Evolutionary conservation across 2,113 vertebrate species (phyloP), one percentile per base, ranked within the genome.

Genomic region (Sminthopsis crassicaudata): DNA sequence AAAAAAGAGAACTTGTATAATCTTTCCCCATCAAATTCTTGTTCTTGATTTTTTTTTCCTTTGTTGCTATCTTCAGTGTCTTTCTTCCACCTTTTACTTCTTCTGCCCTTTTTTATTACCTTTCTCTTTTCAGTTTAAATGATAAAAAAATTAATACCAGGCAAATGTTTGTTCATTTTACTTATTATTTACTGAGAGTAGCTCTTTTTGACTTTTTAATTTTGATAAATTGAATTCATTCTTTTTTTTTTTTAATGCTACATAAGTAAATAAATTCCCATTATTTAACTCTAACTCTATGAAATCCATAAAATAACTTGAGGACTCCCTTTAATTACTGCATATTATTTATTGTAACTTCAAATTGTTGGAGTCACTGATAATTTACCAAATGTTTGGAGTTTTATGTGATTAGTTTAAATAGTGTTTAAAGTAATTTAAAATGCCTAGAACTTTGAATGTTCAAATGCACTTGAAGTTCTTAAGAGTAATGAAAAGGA

Each of bases 241-340:
- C 24, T n/a, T n/a, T n/a, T n/a, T n/a, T n/a, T n/a, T n/a, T 53
- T 0, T 90, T 42, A 91, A 57, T 36, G 11, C 11, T 90, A 27
- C 89, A 48, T 90, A 84, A 53, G 14, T 90, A 60, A 2, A 1
- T 8, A 52, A 95, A 19, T 1, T 96, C 94, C 90, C 91, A 1
- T 19, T 0, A n/a, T n/a, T n/a, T n/a, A n/a, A 30, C 46, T 2
- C 94, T 23, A 4, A 93, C n/a, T n/a, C n/a, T n/a, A 76, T 30
- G 16, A 92, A 93, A 96, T 91, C 46, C 67, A 42, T 84, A n/a
- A 94, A 97, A 93, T 9, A 95, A 46, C 26, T 93, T 54, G 90
- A 94, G 96, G 19, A 24, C 48, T 55, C 89, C 16, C 94, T 95
- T 96, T 90, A 96, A 96, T 96, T 97, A 67, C 57, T 92, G 24